phyloP scores from a whole-genome alignment of 2,797 vertebrate genomes.

The Zonotrichia albicollis region DNA sequence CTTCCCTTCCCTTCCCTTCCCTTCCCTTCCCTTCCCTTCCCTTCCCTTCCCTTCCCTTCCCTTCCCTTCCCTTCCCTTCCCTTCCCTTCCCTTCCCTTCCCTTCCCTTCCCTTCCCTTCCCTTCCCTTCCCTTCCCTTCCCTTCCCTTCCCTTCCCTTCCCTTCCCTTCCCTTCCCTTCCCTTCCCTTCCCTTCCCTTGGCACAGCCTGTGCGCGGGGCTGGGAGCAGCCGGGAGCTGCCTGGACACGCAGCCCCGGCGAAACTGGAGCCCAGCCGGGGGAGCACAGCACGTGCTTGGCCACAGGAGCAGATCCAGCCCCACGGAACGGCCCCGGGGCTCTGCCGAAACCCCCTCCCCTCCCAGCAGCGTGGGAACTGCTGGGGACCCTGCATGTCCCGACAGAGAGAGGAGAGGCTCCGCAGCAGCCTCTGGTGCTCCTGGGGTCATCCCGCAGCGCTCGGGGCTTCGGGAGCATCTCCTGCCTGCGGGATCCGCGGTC shows the following conservation, averaged over 20 bases:
- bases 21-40: background rate
- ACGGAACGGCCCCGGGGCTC: slow-evolving; percentile 48
- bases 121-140: background rate
- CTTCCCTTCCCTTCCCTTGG: background rate
- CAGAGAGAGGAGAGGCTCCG: background rate
- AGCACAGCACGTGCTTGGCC: slow-evolving; percentile 53
- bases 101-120: no score
- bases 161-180: background rate
- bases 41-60: no score
- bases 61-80: no score
- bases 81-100: no score
- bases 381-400: slow-evolving; percentile 54
- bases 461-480: background rate
- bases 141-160: background rate
- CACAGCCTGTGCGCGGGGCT: background rate
- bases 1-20: background rate
- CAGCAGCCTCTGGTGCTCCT: background rate
- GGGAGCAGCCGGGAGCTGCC: slow-evolving; percentile 41
- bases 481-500: fast-evolving
- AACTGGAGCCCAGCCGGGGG: slow-evolving; percentile 7
- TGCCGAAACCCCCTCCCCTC: slow-evolving; percentile 42
- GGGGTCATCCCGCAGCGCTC: background rate
- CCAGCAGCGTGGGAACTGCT: slow-evolving; percentile 39
- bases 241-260: slow-evolving; percentile 43
- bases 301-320: slow-evolving; percentile 40